A percentile compares a stretch with the other conserved stretches of the same genome.
Conservation (phyloP, 2,888 invertebrate species). For the Mesoligia furuncula region DNA sequence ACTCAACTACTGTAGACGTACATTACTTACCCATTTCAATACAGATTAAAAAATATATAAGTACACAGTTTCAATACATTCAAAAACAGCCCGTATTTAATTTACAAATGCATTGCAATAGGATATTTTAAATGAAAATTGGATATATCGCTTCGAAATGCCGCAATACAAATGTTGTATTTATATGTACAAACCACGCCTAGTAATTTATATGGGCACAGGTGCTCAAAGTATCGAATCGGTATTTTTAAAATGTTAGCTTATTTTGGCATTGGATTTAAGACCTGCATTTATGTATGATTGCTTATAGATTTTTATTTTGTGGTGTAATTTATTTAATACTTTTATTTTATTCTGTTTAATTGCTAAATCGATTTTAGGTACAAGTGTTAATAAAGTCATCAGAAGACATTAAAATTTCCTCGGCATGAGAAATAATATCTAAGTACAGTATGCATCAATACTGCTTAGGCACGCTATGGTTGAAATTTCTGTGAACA, state of each 20-base stretch:
- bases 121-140: constrained; percentile 18
- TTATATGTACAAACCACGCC: constrained; percentile 11
- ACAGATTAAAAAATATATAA: no score
- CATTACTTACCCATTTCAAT: background rate
- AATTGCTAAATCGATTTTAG: no score
- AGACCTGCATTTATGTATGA: background rate
- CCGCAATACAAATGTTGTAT: constrained; percentile 18
- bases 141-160: background rate
- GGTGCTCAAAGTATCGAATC: constrained; percentile 47
- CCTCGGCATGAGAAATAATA: no score
- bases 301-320: background rate
- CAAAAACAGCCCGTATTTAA: background rate
- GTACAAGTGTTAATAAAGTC: no score
- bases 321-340: background rate
- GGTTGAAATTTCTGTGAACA: no score
- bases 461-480: no score
- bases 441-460: no score
- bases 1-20: no score
- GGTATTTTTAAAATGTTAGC: constrained; percentile 37
- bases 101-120: background rate
- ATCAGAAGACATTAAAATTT: no score
- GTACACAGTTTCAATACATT: background rate
- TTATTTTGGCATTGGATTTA: constrained; percentile 24
- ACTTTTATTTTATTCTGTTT: no score
- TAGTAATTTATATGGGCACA: constrained; percentile 38